Evolutionary conservation across 2,113 vertebrate genomes (phyloP).

Genomic region (Toxostoma redivivum): DNA sequence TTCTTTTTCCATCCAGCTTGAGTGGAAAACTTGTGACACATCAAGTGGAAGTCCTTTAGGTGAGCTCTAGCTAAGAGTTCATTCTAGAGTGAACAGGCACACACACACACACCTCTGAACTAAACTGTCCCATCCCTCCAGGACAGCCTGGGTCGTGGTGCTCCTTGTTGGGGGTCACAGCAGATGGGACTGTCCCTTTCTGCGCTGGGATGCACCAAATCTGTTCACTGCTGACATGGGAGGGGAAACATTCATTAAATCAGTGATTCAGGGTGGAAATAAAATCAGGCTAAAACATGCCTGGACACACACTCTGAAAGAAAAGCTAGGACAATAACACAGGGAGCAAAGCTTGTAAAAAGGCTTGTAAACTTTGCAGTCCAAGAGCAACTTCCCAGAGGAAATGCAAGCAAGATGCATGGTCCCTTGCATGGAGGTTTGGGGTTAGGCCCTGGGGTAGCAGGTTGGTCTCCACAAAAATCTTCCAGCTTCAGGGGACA

Average conservation of each 20-base stretch:
- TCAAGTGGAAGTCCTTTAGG: neutral
- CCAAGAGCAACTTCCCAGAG: conserved; percentile 27
- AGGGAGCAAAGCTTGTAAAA: conserved; percentile 53
- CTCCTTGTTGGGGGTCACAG: neutral
- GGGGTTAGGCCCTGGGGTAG: neutral
- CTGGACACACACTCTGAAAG: neutral
- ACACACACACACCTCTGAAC: neutral
- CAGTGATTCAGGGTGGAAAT: neutral
- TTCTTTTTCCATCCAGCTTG: neutral
- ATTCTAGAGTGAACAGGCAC: neutral
- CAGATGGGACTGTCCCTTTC: neutral
- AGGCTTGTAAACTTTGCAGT: conserved; percentile 56
- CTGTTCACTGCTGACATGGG: neutral
- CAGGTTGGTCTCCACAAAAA: neutral
- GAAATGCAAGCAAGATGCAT: conserved; percentile 34
- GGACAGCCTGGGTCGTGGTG: neutral
- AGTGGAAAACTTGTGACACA: neutral
- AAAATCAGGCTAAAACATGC: conserved; percentile 45
- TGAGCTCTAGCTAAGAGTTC: neutral
- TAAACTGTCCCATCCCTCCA: neutral
- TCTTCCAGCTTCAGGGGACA: neutral
- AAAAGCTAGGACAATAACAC: conserved; percentile 26
- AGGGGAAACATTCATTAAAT: neutral
- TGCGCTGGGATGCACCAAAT: neutral
- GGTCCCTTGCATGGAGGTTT: conserved; percentile 25